Percentiles rank a stretch among this genome's conserved stretches.
Evolutionary conservation across 2,888 invertebrate species (phyloP).

Genomic region (Ectobius pallidus): DNA sequence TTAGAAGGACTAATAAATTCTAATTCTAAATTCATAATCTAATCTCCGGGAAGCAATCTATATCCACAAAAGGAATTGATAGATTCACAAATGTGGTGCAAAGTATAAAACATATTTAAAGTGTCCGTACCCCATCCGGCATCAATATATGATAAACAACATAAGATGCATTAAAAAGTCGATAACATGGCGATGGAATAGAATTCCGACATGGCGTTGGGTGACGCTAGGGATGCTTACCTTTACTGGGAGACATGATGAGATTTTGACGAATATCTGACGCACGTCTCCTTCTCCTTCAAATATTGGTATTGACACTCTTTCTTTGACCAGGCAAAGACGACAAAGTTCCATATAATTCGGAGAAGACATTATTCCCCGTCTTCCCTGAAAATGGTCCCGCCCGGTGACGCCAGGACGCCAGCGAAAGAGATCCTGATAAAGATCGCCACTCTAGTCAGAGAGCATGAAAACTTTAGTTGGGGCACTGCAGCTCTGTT

Average conservation of each 20-base stretch:
- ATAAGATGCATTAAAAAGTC: not conserved
- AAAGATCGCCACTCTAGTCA: slow-evolving; percentile 4
- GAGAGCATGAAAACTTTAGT: no score
- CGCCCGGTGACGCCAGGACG: slow-evolving; percentile 37
- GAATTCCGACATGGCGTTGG: slow-evolving; percentile 48
- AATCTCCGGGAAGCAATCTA: no score
- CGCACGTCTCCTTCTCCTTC: slow-evolving; percentile 68
- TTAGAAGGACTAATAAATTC: no score
- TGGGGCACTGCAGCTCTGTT: no score
- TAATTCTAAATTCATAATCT: no score
- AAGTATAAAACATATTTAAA: no score
- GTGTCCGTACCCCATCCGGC: no score
- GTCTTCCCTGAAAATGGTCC: not conserved
- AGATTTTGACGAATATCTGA: slow-evolving; percentile 70
- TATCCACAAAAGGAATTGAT: no score
- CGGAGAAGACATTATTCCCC: slow-evolving; percentile 39
- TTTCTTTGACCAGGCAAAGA: slow-evolving; percentile 57
- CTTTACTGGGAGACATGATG: slow-evolving; percentile 75
- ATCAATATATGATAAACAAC: no score
- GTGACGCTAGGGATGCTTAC: slow-evolving; percentile 56
- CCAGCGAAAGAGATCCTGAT: slow-evolving; percentile 35
- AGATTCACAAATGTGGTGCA: no score
- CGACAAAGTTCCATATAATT: slow-evolving; percentile 53
- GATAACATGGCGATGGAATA: slow-evolving; percentile 9
- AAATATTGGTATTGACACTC: slow-evolving; percentile 72